Conservation (phyloP, 1,140 invertebrate genomes). For the Tetragonula clypearis region DNA sequence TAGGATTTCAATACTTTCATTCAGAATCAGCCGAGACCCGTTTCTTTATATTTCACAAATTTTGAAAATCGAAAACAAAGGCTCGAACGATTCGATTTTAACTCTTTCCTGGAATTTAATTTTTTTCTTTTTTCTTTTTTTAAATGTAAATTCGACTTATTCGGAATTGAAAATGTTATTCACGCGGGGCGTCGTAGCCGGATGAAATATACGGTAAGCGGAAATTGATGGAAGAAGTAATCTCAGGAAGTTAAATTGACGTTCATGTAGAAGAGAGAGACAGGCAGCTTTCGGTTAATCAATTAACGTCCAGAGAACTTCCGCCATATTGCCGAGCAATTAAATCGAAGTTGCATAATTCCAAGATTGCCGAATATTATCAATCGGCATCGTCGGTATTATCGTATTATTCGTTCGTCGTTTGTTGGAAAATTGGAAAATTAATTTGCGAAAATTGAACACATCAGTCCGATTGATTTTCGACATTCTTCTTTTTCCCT, state of each 20-base stretch:
- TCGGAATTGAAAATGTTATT: background rate
- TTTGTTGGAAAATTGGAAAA: background rate
- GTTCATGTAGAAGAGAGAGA: background rate
- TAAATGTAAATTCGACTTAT: background rate
- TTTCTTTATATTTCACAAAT: no score
- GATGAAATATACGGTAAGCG: no score
- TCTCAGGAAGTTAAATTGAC: background rate
- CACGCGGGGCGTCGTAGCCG: no score
- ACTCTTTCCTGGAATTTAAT: no score
- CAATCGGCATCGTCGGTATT: background rate
- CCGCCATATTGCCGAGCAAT: background rate
- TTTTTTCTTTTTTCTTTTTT: no score
- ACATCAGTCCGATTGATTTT: background rate
- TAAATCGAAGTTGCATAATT: background rate
- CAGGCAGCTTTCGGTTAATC: background rate
- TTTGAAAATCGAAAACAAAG: no score
- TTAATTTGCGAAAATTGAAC: no score
- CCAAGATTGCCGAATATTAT: background rate
- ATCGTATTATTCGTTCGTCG: background rate
- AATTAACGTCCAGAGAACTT: constrained; percentile 6
- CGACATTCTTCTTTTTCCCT: background rate
- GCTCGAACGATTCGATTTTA: no score
- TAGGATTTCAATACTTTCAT: no score
- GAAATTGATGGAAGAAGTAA: background rate
- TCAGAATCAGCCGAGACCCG: no score